A percentile compares a stretch with the other conserved stretches of the same genome.
Conservation (phyloP, 2,888 invertebrate species). For the Heliconius cydno region DNA sequence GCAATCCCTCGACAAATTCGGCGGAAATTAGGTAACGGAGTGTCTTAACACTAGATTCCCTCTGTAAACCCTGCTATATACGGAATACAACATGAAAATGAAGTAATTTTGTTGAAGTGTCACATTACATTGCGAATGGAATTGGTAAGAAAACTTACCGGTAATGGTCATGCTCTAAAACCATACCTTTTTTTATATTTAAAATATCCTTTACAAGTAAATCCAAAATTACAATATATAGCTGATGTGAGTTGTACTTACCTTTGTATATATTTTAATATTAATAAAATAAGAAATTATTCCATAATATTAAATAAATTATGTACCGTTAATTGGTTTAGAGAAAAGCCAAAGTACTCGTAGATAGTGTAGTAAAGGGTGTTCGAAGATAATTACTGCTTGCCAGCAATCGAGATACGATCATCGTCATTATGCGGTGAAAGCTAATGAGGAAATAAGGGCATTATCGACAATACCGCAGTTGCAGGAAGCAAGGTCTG, state of each 20-base stretch:
- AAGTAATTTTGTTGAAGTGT: not conserved
- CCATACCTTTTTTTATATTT: not conserved
- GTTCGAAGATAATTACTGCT: constrained; percentile 31
- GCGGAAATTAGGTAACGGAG: too few relatives aligned
- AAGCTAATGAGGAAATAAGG: constrained; percentile 34
- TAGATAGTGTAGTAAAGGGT: constrained; percentile 16
- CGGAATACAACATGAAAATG: too few relatives aligned
- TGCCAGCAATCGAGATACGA: constrained; percentile 27
- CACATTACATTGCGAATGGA: not conserved
- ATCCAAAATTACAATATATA: not conserved
- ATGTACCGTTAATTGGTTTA: not conserved
- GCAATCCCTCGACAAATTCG: too few relatives aligned
- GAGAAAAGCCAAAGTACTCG: constrained; percentile 2
- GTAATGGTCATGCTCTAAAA: not conserved
- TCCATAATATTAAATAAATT: not conserved
- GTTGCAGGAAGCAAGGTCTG: constrained; percentile 19
- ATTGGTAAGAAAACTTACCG: not conserved
- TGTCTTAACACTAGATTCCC: too few relatives aligned
- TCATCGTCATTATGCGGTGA: constrained; percentile 31
- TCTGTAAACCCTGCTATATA: too few relatives aligned
- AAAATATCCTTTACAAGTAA: not conserved
- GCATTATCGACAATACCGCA: constrained; percentile 26
- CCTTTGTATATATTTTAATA: not conserved
- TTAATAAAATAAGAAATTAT: not conserved
- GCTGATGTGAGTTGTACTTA: too few relatives aligned